Conservation (phyloP, 2,888 invertebrate species). For the Glomeris marginata region DNA sequence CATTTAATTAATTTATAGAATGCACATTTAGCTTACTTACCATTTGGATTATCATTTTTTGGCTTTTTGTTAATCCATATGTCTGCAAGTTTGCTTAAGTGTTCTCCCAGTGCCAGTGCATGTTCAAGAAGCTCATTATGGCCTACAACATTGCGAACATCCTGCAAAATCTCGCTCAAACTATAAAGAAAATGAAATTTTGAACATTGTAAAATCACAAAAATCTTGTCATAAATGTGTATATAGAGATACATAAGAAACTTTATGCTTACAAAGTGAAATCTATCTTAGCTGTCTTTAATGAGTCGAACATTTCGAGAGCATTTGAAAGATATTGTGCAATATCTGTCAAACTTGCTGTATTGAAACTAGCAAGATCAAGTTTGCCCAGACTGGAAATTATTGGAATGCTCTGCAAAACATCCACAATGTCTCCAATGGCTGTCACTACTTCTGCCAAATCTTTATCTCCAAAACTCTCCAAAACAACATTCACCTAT, state of each 20-base stretch:
- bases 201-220: too few relatives aligned
- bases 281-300: slow-evolving; percentile 4
- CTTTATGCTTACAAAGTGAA: slow-evolving; percentile 7
- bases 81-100: background rate
- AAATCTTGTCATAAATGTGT: too few relatives aligned
- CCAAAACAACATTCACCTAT: background rate
- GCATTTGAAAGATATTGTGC: background rate
- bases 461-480: slow-evolving; percentile 4
- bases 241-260: too few relatives aligned
- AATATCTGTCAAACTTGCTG: too few relatives aligned
- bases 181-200: too few relatives aligned
- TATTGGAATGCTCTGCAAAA: slow-evolving; percentile 7
- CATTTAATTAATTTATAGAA: too few relatives aligned
- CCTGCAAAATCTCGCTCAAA: too few relatives aligned
- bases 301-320: slow-evolving; percentile 4
- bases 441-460: background rate
- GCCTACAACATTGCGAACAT: background rate
- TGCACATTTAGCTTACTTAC: too few relatives aligned
- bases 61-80: too few relatives aligned
- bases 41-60: too few relatives aligned
- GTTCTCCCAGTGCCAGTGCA: background rate
- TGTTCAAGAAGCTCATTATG: slow-evolving; percentile 2
- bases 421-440: slow-evolving; percentile 3
- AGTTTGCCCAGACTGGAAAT: background rate
- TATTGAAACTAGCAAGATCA: too few relatives aligned